A percentile compares a stretch with the other conserved stretches of the same genome.
phyloP scores from a whole-genome alignment of 2,888 invertebrate species.

The Endotricha flammealis region DNA sequence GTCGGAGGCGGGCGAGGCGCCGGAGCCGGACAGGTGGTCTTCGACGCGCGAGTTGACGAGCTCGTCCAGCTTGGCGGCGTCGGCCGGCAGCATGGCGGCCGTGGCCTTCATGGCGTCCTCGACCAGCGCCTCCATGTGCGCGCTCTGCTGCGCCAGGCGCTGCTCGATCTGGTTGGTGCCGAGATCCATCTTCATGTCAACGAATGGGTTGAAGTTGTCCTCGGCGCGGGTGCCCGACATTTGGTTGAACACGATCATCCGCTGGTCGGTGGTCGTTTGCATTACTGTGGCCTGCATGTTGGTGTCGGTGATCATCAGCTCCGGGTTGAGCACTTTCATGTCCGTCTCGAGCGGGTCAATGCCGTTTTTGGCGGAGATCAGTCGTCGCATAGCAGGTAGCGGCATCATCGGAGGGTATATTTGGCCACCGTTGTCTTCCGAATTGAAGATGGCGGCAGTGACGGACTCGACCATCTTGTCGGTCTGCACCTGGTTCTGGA shows the following conservation, averaged over 20 bases:
- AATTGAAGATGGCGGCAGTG: slow-evolving; percentile 71
- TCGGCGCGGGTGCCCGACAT: slow-evolving; percentile 31
- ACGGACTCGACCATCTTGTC: slow-evolving; percentile 75
- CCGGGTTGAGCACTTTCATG: slow-evolving; percentile 52
- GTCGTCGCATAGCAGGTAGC: slow-evolving; percentile 49
- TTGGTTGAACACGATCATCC: slow-evolving; percentile 46
- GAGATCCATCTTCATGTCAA: slow-evolving; percentile 60
- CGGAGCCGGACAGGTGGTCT: slow-evolving; percentile 55
- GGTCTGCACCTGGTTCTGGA: slow-evolving; percentile 70
- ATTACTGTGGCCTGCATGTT: slow-evolving; percentile 34
- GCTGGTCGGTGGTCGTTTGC: slow-evolving; percentile 33
- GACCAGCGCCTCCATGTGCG: slow-evolving; percentile 68
- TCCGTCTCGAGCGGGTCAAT: slow-evolving; percentile 42
- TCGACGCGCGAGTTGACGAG: slow-evolving; percentile 72
- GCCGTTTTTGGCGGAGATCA: slow-evolving; percentile 44
- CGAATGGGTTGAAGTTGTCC: slow-evolving; percentile 56
- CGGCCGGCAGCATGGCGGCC: slow-evolving; percentile 59
- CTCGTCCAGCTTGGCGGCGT: slow-evolving; percentile 76
- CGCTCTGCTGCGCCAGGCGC: slow-evolving; percentile 57
- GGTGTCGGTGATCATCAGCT: slow-evolving; percentile 49
- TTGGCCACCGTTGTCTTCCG: slow-evolving; percentile 49
- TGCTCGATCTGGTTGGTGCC: slow-evolving; percentile 53
- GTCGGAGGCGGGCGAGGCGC: slow-evolving; percentile 55
- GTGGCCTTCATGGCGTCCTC: slow-evolving; percentile 71
- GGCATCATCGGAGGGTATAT: slow-evolving; percentile 52